Percentiles rank a stretch among this genome's conserved stretches.
phyloP scores from a whole-genome alignment of 2,797 vertebrate species.

The Ctenochaetus hawaiiensis region DNA sequence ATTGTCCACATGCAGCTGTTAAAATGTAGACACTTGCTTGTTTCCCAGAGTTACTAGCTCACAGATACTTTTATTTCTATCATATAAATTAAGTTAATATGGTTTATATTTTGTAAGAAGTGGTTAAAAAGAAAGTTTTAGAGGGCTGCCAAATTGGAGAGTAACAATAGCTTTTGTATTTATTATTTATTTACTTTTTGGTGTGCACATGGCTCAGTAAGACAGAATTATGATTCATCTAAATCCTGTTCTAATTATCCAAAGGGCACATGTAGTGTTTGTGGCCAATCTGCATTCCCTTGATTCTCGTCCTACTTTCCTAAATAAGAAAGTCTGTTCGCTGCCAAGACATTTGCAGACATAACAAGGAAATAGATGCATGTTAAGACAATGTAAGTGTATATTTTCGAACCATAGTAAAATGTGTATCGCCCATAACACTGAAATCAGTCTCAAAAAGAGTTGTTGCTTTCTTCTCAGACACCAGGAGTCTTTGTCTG shows the following conservation, averaged over 20 bases:
- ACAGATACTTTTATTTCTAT: not conserved
- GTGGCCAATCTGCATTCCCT: slow-evolving; percentile 58
- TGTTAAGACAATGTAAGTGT: slow-evolving; percentile 16
- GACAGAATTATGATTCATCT: slow-evolving; percentile 63
- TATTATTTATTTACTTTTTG: not conserved
- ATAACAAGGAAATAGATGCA: slow-evolving; percentile 36
- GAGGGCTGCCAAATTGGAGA: not conserved
- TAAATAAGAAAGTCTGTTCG: slow-evolving; percentile 44
- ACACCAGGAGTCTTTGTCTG: slow-evolving; percentile 6
- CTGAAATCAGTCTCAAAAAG: slow-evolving; percentile 18
- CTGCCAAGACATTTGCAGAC: slow-evolving; percentile 48
- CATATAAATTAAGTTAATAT: slow-evolving; percentile 1
- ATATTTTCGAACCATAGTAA: slow-evolving; percentile 20
- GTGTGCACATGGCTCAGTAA: slow-evolving; percentile 47
- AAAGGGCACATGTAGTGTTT: slow-evolving; percentile 60
- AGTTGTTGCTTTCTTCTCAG: slow-evolving; percentile 14
- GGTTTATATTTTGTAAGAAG: not conserved
- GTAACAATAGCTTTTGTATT: slow-evolving; percentile 2
- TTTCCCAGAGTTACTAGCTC: not conserved
- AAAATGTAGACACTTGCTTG: not conserved
- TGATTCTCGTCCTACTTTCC: slow-evolving; percentile 60
- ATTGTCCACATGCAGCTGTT: not conserved
- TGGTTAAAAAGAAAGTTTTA: not conserved
- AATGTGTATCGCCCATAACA: slow-evolving; percentile 2
- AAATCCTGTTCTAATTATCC: slow-evolving; percentile 68